These are phyloP conservation scores for Callyntrura sp. DNA, from an alignment of 2,888 invertebrate species.

Conservation along the genomic window DNA sequence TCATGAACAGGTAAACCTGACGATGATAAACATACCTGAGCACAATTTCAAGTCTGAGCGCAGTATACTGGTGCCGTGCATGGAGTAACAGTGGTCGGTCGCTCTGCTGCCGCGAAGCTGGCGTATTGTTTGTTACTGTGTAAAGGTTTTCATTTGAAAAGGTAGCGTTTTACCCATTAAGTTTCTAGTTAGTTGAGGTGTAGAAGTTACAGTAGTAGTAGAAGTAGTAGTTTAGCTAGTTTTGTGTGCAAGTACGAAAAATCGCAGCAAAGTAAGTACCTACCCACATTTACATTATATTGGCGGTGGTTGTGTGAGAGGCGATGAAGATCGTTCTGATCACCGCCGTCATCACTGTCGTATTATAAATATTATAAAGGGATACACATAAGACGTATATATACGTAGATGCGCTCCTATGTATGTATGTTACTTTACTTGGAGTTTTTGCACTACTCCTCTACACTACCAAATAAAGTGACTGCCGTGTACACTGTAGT, in stretches of 20 bases:
- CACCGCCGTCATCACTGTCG: conserved; percentile 4
- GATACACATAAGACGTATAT: neutral
- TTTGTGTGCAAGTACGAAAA: neutral
- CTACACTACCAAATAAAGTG: neutral
- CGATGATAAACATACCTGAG: neutral
- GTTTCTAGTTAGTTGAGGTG: neutral
- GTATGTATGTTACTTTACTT: neutral
- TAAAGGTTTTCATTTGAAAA: no score
- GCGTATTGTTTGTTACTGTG: neutral
- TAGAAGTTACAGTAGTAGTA: neutral
- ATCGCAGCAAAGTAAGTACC: no score
- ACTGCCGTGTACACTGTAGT: conserved; percentile 9
- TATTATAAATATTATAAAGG: neutral
- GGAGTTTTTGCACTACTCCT: conserved; percentile 40
- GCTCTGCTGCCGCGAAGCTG: neutral
- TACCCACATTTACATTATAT: neutral
- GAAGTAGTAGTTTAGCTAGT: neutral
- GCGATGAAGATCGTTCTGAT: neutral
- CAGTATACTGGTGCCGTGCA: neutral
- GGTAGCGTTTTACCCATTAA: neutral
- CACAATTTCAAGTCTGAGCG: conserved; percentile 2
- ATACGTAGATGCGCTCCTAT: neutral
- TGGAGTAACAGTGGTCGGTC: neutral
- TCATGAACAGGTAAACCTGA: conserved; percentile 12
- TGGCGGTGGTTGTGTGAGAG: neutral